Conservation (phyloP, 1,140 invertebrate species). For the Carcinoscorpius rotundicauda region DNA sequence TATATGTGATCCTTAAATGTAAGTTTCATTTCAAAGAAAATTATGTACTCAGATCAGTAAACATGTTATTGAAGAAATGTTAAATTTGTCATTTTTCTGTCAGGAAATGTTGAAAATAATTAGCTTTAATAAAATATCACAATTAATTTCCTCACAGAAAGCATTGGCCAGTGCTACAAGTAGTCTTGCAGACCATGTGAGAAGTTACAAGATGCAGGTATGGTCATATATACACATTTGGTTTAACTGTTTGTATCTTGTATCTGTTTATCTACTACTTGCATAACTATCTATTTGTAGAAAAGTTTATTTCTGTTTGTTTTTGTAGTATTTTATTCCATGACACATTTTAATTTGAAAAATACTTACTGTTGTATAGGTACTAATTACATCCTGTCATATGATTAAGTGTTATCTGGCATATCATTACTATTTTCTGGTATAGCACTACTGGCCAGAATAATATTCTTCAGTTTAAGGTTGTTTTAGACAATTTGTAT, state of each 20-base stretch:
- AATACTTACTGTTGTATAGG: background rate
- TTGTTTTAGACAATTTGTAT: background rate
- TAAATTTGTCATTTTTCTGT: too few species aligned
- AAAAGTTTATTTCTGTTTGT: background rate
- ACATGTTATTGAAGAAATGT: too few species aligned
- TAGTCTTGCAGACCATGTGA: conserved; percentile 34
- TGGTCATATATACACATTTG: conserved; percentile 7
- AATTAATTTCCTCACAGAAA: conserved; percentile 30
- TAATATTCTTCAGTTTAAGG: background rate
- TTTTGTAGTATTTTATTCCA: background rate
- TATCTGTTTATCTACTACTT: background rate
- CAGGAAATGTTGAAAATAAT: too few species aligned
- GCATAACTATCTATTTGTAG: background rate
- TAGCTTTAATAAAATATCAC: background rate
- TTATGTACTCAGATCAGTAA: too few species aligned
- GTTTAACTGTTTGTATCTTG: background rate
- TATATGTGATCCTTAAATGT: too few species aligned
- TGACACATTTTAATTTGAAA: background rate
- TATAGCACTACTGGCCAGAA: background rate
- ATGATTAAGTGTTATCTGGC: background rate
- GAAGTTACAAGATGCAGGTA: conserved; percentile 36
- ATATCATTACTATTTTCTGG: background rate
- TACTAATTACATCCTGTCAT: background rate
- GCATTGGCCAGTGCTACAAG: conserved; percentile 36
- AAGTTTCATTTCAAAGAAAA: too few species aligned